These are phyloP conservation scores for Spisula subtruncata DNA, from an alignment of 2,888 invertebrate genomes.

Conservation along the genomic window DNA sequence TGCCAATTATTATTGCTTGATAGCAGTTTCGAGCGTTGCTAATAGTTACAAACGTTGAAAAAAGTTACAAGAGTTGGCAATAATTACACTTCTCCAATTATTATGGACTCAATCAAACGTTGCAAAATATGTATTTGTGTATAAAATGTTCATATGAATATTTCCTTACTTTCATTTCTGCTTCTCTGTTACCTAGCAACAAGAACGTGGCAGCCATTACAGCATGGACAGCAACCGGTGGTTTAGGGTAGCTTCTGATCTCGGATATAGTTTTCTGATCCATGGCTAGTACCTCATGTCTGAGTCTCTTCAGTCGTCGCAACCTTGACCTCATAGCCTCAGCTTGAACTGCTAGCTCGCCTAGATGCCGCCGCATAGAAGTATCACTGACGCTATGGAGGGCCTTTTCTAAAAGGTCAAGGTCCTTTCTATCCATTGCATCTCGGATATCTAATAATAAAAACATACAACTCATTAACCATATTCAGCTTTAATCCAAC, in stretches of 20 bases:
- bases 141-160: too few species aligned
- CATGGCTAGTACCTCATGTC: conserved; percentile 74
- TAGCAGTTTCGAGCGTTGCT: too few species aligned
- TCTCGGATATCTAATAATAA: conserved; percentile 71
- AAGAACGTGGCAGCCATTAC: conserved; percentile 79
- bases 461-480: background rate
- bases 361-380: conserved; percentile 63
- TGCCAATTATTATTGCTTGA: too few species aligned
- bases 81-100: too few species aligned
- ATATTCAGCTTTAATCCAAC: too few species aligned
- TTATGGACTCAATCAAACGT: too few species aligned
- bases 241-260: conserved; percentile 77
- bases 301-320: conserved; percentile 72
- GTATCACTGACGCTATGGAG: conserved; percentile 74
- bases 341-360: conserved; percentile 61
- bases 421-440: conserved; percentile 77
- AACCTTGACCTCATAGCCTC: conserved; percentile 71
- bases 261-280: conserved; percentile 78
- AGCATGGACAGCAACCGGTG: conserved; percentile 75
- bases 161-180: conserved; percentile 70
- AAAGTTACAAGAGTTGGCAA: too few species aligned
- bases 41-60: too few species aligned
- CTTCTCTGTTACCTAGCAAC: conserved; percentile 74
- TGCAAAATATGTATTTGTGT: too few species aligned
- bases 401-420: conserved; percentile 79